Percentiles rank a stretch among this genome's conserved stretches.
Evolutionary conservation across 2,113 vertebrate species (phyloP).

Genomic region (Peromyscus polionotus): DNA sequence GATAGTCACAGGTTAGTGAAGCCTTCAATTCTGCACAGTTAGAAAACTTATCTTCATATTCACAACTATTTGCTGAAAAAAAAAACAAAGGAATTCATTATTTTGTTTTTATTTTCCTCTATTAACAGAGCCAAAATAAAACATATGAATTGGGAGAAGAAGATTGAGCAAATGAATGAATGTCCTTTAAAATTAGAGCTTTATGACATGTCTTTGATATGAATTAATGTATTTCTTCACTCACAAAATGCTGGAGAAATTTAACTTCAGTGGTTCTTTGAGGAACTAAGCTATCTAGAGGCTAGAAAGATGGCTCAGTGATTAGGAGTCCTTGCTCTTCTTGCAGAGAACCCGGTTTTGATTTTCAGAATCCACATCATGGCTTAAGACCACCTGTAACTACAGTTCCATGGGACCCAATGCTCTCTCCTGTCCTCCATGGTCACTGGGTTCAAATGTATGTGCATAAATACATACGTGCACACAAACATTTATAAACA

Average conservation of each 20-base stretch:
- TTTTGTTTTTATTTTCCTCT: neutral
- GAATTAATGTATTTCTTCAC: neutral
- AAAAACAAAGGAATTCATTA: slow-evolving; percentile 54
- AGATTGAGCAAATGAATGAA: neutral
- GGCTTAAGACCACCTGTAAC: too few relatives aligned
- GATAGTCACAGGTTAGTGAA: accelerated
- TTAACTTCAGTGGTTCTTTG: neutral
- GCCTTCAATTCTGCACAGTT: neutral
- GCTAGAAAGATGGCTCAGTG: neutral
- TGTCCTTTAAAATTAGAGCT: neutral
- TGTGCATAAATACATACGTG: too few relatives aligned
- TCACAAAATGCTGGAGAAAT: neutral
- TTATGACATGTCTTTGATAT: neutral
- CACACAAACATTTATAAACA: neutral
- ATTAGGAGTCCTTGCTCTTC: neutral
- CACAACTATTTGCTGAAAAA: slow-evolving; percentile 83
- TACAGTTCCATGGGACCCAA: too few relatives aligned
- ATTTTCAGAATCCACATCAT: neutral
- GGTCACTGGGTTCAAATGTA: too few relatives aligned
- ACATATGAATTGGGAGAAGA: neutral
- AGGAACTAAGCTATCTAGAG: neutral
- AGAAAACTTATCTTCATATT: accelerated
- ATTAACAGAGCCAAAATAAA: neutral
- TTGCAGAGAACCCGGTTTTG: neutral
- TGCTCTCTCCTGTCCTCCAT: neutral